Evolutionary conservation across 2,888 invertebrate species (phyloP), one percentile per base, ranked within the genome.

Genomic region (Dynastes grantii): DNA sequence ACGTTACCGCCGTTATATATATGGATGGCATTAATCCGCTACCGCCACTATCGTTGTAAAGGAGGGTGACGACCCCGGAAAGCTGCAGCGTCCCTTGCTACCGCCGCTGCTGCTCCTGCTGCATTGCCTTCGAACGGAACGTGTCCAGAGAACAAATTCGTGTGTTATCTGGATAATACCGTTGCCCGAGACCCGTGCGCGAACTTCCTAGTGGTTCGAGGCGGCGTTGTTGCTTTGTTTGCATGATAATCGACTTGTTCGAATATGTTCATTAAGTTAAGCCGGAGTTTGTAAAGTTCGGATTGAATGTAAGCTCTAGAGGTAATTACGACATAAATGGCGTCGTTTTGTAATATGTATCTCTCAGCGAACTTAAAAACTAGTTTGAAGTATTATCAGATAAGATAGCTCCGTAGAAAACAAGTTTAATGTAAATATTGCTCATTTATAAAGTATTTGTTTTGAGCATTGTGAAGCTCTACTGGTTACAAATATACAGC

Each of bases 31-130:
- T 68, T 68, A 68, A 68, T 68, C 51, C 68, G 13, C 11, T 40
- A 27, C 29, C 63, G 13, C 63, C 63, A 58, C 22, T 58, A 58
- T 22, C 55, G 55, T 58, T 5, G 2, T 29, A 29, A 65, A 6
- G 37, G 51, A 68, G 68, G 68, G 68, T 68, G 51, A 51, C 68
- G 68, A 68, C 68, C 68, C 68, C 68, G 13, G 8, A 68, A 68
- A 37, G 68, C 58, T 73, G 73, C 73, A 73, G 40, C 45, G n/a
- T 49, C 67, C 68, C 40, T 9, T 73, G 70, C 70, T 29, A 29
- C 37, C 22, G n/a, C 67, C 51, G 51, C 58, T 45, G 73, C 73
- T 58, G 40, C 67, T n/a, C 16, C 67, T 45, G 22, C 67, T 45
- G 67, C 67, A 45, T 49, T 45, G 67, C 67, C 16, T 67, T 32